A percentile compares a stretch with the other conserved stretches of the same genome.
phyloP scores from a whole-genome alignment of 53 echinoderm and acorn worm genomes.

The Holothuria scabra region DNA sequence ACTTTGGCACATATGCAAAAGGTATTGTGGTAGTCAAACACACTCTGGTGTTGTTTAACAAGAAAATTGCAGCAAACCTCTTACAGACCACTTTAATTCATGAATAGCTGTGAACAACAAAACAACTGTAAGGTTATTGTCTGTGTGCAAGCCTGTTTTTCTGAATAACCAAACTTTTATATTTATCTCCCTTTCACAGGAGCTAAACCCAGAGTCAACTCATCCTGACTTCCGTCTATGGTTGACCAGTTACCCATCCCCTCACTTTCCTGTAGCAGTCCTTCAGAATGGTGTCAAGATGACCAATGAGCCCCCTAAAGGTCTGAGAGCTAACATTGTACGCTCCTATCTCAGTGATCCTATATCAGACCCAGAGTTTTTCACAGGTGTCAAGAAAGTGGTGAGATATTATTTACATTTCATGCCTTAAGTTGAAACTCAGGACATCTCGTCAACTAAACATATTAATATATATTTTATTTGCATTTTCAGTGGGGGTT shows the following conservation, averaged over 20 bases:
- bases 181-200: slow-evolving; percentile 48
- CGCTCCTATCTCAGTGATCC: slow-evolving; percentile 98
- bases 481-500: too few species aligned
- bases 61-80: too few species aligned
- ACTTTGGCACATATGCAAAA: too few species aligned
- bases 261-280: slow-evolving; percentile 92
- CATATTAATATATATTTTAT: too few species aligned
- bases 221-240: slow-evolving; percentile 99
- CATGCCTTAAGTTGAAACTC: too few species aligned
- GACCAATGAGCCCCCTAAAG: slow-evolving; percentile 99
- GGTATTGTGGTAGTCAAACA: too few species aligned
- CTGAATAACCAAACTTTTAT: background rate
- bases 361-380: slow-evolving; percentile 98
- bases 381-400: slow-evolving; percentile 78
- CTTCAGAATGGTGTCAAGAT: slow-evolving; percentile 97
- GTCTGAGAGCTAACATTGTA: slow-evolving; percentile 90
- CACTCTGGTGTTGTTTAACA: too few species aligned
- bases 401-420: slow-evolving; percentile 42
- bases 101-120: background rate
- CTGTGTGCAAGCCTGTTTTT: background rate
- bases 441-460: too few species aligned
- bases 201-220: slow-evolving; percentile 92
- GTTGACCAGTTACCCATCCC: slow-evolving; percentile 98
- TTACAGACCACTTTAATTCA: background rate
- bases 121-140: background rate